Evolutionary conservation across 1,140 invertebrate species (phyloP).

Genomic region (Apis cerana): DNA sequence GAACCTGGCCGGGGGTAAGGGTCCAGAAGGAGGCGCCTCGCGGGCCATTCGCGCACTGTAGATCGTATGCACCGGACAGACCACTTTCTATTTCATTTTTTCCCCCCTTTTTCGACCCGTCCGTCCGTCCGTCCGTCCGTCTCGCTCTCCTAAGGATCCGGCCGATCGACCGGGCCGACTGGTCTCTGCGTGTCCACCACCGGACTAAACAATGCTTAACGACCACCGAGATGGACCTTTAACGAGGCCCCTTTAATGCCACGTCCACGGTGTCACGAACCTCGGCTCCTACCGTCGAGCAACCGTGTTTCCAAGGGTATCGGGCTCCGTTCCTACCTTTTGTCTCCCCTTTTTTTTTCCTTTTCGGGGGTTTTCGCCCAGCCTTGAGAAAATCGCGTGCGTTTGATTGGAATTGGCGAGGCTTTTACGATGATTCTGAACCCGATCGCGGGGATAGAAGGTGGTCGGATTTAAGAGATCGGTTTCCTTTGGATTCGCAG

Average conservation of each 20-base stretch:
- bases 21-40: conserved; percentile 71
- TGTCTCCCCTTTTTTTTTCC: no score
- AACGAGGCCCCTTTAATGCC: conserved; percentile 59
- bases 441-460: neutral
- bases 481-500: no score
- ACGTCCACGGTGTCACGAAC: conserved; percentile 45
- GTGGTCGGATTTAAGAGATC: no score
- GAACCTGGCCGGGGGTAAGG: conserved; percentile 68
- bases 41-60: conserved; percentile 73
- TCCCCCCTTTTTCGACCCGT: conserved; percentile 44
- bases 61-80: conserved; percentile 77
- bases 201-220: conserved; percentile 67
- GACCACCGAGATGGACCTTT: conserved; percentile 54
- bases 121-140: conserved; percentile 33
- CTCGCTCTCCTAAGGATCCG: conserved; percentile 16
- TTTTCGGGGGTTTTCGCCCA: neutral
- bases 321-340: no score
- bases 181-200: conserved; percentile 65
- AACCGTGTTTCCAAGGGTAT: no score
- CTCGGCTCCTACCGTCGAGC: conserved; percentile 20
- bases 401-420: neutral
- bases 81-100: conserved; percentile 80
- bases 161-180: conserved; percentile 55
- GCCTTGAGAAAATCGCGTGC: neutral
- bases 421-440: neutral